Evolutionary conservation across 2,888 invertebrate genomes (phyloP).

Genomic region (Lasioglossum vierecki): DNA sequence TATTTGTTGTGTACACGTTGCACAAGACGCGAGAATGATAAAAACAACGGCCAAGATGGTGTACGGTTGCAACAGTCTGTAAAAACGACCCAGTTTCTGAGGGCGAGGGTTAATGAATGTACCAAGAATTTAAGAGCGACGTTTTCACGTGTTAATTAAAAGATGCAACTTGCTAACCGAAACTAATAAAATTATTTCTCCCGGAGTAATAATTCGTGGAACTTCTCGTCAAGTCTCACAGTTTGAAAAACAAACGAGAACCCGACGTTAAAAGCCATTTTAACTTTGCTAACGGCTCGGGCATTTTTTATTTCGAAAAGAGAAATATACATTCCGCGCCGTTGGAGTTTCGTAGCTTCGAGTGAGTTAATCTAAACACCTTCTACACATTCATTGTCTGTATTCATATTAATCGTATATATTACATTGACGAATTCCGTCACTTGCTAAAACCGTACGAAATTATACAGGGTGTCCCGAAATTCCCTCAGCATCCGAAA

Average conservation of each 20-base stretch:
- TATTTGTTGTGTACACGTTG: not conserved
- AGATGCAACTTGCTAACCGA: slow-evolving; percentile 6
- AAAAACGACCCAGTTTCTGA: slow-evolving; percentile 17
- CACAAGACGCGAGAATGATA: not conserved
- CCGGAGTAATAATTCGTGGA: not conserved
- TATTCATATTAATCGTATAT: not conserved
- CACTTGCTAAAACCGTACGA: too few species aligned
- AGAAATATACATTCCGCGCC: not conserved
- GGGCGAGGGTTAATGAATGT: not conserved
- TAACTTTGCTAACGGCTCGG: not conserved
- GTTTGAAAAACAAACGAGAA: not conserved
- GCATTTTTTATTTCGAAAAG: not conserved
- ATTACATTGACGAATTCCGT: too few species aligned
- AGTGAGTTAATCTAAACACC: not conserved
- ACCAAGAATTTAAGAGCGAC: not conserved
- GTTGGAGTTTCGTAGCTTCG: not conserved
- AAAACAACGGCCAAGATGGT: slow-evolving; percentile 1
- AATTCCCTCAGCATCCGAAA: too few species aligned
- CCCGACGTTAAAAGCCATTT: not conserved
- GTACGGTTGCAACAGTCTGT: slow-evolving; percentile 21
- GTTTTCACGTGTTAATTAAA: not conserved
- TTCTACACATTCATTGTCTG: not conserved
- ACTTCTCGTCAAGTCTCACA: not conserved
- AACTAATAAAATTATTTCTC: slow-evolving; percentile 6
- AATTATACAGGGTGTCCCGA: too few species aligned